phyloP scores from a whole-genome alignment of 2,797 vertebrate species.

The Sebastes oblongus region DNA sequence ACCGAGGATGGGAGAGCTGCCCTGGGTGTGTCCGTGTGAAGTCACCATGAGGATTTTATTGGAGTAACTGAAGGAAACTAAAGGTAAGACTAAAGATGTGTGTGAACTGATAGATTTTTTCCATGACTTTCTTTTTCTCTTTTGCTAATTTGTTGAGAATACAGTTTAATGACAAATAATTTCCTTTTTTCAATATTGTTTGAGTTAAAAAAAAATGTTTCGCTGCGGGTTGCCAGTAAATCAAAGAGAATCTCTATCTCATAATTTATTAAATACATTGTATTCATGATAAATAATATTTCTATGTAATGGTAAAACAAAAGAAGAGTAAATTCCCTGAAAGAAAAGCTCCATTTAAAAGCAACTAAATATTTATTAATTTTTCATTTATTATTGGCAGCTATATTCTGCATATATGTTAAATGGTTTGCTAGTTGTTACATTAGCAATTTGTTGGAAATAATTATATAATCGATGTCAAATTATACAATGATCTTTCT shows the following conservation, averaged over 20 bases:
- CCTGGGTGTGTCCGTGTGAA: constrained; percentile 29
- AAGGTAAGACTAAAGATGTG: constrained; percentile 49
- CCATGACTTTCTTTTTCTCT: neutral
- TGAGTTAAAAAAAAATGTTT: neutral
- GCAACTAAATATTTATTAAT: neutral
- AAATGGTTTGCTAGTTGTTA: neutral
- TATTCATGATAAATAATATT: neutral
- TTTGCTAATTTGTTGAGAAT: neutral
- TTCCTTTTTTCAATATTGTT: fast-evolving
- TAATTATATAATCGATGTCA: neutral
- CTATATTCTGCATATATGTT: neutral
- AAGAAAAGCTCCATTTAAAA: neutral
- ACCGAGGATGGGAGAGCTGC: constrained; percentile 30
- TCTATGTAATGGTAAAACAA: neutral
- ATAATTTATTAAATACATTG: neutral
- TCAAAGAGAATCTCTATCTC: neutral
- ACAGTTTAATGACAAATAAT: neutral
- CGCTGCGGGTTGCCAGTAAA: too few relatives aligned
- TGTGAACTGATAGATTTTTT: neutral
- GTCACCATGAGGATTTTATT: constrained; percentile 38
- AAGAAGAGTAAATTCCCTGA: neutral
- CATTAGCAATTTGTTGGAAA: neutral
- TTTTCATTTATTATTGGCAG: neutral
- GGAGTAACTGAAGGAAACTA: constrained; percentile 26
- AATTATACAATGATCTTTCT: neutral